Conservation (phyloP, 2,888 invertebrate genomes). For the Homarus gammarus region DNA sequence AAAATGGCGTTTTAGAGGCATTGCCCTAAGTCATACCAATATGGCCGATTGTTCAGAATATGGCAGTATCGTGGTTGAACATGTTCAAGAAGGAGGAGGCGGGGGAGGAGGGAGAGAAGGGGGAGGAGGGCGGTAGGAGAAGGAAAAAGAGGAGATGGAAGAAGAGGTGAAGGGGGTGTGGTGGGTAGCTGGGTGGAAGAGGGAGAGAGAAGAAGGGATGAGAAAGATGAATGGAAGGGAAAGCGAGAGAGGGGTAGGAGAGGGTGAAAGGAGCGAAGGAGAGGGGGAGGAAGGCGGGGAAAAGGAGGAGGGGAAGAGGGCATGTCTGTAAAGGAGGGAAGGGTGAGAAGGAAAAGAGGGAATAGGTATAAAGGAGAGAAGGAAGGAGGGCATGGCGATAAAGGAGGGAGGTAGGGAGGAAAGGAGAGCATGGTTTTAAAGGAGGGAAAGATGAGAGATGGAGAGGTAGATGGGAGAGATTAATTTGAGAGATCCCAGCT, state of each 20-base stretch:
- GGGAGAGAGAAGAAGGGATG: not conserved
- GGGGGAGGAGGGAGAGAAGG: not conserved
- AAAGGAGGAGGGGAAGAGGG: not conserved
- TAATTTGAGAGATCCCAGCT: not conserved
- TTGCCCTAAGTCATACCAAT: constrained; percentile 25
- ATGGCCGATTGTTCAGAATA: constrained; percentile 38
- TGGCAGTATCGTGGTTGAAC: not conserved
- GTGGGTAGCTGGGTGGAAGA: not conserved
- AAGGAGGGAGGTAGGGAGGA: not conserved
- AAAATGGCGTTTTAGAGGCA: constrained; percentile 36
- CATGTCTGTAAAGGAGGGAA: too few species aligned
- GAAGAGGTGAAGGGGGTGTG: not conserved
- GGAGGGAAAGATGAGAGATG: not conserved
- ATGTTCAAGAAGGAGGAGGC: not conserved
- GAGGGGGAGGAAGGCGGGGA: not conserved
- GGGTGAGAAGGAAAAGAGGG: not conserved
- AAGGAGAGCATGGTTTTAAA: not conserved
- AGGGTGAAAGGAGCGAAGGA: not conserved
- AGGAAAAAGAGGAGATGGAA: not conserved
- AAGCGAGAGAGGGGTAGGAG: not conserved
- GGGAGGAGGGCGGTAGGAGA: not conserved
- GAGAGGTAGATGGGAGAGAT: not conserved
- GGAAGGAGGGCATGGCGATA: not conserved
- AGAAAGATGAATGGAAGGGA: not conserved
- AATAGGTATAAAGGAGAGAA: not conserved